These are phyloP conservation scores for Orientallactaga sibirica DNA, from an alignment of 2,797 vertebrate genomes.

Conservation along the genomic window DNA sequence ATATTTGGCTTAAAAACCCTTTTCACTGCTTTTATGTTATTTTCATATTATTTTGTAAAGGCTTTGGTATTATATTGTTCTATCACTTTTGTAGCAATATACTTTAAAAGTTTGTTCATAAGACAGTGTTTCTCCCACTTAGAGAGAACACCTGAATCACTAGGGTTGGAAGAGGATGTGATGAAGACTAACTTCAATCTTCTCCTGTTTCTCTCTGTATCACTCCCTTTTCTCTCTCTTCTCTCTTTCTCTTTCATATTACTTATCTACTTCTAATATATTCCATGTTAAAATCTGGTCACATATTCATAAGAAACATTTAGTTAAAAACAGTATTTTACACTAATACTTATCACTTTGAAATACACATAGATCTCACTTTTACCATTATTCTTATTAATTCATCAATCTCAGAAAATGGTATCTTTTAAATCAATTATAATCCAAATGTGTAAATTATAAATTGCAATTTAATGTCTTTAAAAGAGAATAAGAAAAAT, in stretches of 20 bases:
- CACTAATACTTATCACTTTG: background rate
- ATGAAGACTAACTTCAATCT: too few species aligned
- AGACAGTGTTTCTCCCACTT: background rate
- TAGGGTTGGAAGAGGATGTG: too few species aligned
- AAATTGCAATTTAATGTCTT: background rate
- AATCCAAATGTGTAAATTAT: background rate
- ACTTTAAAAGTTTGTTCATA: background rate
- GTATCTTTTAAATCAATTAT: background rate
- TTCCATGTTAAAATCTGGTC: background rate
- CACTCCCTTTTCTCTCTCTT: too few species aligned
- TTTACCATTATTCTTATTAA: background rate
- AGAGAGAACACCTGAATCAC: too few species aligned
- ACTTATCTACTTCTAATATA: background rate
- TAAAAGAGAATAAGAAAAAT: background rate
- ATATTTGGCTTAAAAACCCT: background rate
- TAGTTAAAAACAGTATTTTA: background rate
- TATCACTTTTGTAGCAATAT: background rate
- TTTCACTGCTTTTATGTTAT: background rate
- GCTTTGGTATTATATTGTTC: background rate
- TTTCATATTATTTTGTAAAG: background rate
- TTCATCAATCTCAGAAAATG: background rate
- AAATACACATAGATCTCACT: background rate
- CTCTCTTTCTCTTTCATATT: too few species aligned
- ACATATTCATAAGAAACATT: background rate
- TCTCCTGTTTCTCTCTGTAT: too few species aligned